Conservation (phyloP, 1,140 invertebrate species). For the Andricus grossulariae region DNA sequence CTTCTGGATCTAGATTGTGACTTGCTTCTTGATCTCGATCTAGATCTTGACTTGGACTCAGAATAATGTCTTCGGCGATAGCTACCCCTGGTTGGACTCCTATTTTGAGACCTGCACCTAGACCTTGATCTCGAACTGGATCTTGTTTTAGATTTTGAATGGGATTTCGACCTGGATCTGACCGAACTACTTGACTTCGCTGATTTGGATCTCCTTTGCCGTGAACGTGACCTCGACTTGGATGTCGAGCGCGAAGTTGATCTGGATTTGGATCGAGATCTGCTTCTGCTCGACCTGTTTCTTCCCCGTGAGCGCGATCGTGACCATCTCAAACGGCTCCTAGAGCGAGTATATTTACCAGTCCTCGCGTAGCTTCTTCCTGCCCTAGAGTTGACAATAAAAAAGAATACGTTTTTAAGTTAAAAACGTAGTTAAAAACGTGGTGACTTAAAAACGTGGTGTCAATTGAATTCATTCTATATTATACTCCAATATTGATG, state of each 20-base stretch:
- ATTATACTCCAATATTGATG: too few relatives aligned
- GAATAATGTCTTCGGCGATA: constrained; percentile 63
- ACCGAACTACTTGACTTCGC: not conserved
- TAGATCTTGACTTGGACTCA: constrained; percentile 61
- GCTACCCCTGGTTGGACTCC: constrained; percentile 66
- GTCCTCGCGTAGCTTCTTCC: constrained; percentile 58
- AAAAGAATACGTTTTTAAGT: not conserved
- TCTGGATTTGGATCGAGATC: constrained; percentile 69
- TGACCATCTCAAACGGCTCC: constrained; percentile 62
- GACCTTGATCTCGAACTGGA: constrained; percentile 71
- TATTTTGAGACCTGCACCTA: constrained; percentile 65
- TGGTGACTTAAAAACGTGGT: too few relatives aligned
- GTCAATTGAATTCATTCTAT: not conserved
- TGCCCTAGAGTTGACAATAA: constrained; percentile 43
- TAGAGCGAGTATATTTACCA: constrained; percentile 61
- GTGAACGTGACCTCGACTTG: constrained; percentile 66
- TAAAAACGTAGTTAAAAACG: not conserved
- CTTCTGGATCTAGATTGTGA: constrained; percentile 69
- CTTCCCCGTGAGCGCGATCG: constrained; percentile 69
- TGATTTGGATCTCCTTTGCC: constrained; percentile 48
- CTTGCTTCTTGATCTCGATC: constrained; percentile 61
- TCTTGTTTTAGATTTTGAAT: constrained; percentile 41
- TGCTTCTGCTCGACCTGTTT: constrained; percentile 63
- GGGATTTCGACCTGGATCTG: constrained; percentile 50
- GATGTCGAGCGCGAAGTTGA: constrained; percentile 68